These are phyloP conservation scores for Grallaria varia DNA, from an alignment of 2,113 vertebrate species.

Conservation along the genomic window DNA sequence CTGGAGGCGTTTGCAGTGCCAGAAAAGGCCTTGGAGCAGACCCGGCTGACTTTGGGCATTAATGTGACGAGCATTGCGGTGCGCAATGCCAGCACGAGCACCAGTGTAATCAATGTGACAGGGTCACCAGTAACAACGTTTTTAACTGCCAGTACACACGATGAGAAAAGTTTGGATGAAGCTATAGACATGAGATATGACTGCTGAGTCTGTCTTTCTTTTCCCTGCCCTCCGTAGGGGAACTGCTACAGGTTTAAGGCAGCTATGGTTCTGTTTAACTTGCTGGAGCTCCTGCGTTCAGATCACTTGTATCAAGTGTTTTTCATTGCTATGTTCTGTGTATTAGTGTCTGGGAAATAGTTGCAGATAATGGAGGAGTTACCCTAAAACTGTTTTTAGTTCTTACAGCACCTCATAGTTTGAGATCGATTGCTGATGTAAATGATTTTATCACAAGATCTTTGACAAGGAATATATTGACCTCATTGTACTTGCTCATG, in stretches of 20 bases:
- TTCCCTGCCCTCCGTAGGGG: constrained; percentile 77
- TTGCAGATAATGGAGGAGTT: constrained; percentile 84
- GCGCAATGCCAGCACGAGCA: constrained; percentile 87
- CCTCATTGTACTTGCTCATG: constrained; percentile 87
- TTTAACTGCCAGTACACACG: constrained; percentile 90
- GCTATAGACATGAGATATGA: constrained; percentile 97
- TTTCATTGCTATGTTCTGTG: constrained; percentile 88
- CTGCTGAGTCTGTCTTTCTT: constrained; percentile 85
- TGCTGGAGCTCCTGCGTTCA: constrained; percentile 88
- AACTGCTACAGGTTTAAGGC: constrained; percentile 90
- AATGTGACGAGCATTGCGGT: constrained; percentile 97
- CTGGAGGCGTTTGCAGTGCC: constrained; percentile 97
- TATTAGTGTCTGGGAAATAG: constrained; percentile 87
- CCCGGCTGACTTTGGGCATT: constrained; percentile 96
- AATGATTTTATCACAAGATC: constrained; percentile 87
- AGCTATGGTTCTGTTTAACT: constrained; percentile 92
- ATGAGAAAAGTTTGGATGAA: constrained; percentile 93
- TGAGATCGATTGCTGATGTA: constrained; percentile 83
- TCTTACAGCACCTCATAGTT: constrained; percentile 83
- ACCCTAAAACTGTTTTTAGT: constrained; percentile 83
- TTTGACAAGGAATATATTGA: constrained; percentile 86
- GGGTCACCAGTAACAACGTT: constrained; percentile 92
- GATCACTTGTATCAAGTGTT: constrained; percentile 93
- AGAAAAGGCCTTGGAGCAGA: constrained; percentile 98
- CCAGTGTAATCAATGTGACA: constrained; percentile 88